A percentile compares a stretch with the other conserved stretches of the same genome.
These are phyloP conservation scores for Pangasius larnaudii DNA, from an alignment of 2,797 vertebrate genomes.

Conservation along the genomic window DNA sequence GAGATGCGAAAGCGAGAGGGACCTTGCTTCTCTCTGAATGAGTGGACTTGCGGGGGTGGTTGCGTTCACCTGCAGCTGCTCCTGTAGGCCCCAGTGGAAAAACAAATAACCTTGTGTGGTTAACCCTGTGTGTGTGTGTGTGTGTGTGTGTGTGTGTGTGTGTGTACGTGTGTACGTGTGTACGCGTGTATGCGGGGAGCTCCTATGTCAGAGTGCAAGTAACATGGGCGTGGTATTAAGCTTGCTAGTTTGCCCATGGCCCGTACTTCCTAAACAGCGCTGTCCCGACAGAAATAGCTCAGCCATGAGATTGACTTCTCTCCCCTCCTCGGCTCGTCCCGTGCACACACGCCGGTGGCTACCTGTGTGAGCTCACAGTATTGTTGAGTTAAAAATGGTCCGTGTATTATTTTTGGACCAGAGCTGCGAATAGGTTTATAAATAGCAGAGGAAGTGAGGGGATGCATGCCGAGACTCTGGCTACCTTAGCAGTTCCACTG, in stretches of 20 bases:
- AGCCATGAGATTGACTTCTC: conserved; percentile 79
- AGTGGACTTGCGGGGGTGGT: conserved; percentile 62
- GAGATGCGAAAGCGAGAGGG: conserved; percentile 16
- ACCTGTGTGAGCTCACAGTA: conserved; percentile 53
- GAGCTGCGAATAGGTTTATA: conserved; percentile 70
- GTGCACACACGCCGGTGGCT: conserved; percentile 50
- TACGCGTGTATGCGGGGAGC: conserved; percentile 51
- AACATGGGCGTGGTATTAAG: conserved; percentile 74
- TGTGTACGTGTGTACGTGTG: conserved; percentile 46
- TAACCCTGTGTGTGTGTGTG: conserved; percentile 53
- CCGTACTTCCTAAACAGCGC: conserved; percentile 78
- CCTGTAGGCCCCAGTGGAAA: conserved; percentile 74
- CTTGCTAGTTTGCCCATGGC: conserved; percentile 72
- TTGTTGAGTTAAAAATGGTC: conserved; percentile 76
- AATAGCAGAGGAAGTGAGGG: conserved; percentile 77
- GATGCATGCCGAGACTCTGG: conserved; percentile 60
- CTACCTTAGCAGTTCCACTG: conserved; percentile 48
- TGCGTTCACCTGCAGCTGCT: conserved; percentile 70
- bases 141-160: conserved; percentile 33
- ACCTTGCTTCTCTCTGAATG: conserved; percentile 46
- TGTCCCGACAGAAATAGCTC: conserved; percentile 78
- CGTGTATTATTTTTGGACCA: conserved; percentile 78
- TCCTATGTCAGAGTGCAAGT: conserved; percentile 69
- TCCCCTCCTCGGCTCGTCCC: conserved; percentile 44
- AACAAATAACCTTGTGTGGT: conserved; percentile 77